Base-by-base conservation (phyloP, 2,888 invertebrate genomes). In the Eutolmus rufibarbis region DNA sequence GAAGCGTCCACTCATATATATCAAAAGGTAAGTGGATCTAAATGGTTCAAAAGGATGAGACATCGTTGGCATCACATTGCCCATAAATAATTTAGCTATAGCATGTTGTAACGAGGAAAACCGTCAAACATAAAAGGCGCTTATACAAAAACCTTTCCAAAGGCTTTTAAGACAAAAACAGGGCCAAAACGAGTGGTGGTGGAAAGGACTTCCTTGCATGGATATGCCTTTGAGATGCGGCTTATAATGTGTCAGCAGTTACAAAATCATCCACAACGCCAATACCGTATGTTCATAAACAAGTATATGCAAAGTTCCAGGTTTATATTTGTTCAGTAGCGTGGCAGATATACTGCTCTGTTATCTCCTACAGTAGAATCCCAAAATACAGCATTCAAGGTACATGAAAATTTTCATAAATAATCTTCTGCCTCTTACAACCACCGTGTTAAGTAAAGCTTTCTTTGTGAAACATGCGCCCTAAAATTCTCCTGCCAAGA, bases 401-500 rank as follows among this genome's bases (percentile, higher is more conserved):
- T 46, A 85, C 74, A 46, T 74, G 74, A 46, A 74, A 85, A 85
- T 82, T 82, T 51, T 82, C 82, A 57, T 37, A 82, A 82, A 82
- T 81, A 56, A 56, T 81, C 23, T 51, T 56, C 37, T 34, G 57
- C 28, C 8, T 51, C n/a, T n/a, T 51, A n/a, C 51, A 51, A 51
- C 51, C n/a, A 51, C n/a, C 51, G n/a, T n/a, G n/a, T 19, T 34
- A 46, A 57, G 46, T 34, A 57, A 34, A 74, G 46, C 86, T 37
- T 82, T 37, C 40, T 89, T 89, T 89, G 37, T 34, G 56, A 92
- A 97, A 74, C 51, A 16, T 51, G 51, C 51, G 51, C 51, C 51
- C 51, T 51, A 51, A 51, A 51, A 19, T 51, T 51, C 51, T 51
- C 51, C 28, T 56, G 56, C 12, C 81, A 56, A 56, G 56, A 31